A percentile compares a stretch with the other conserved stretches of the same genome.
phyloP scores from a whole-genome alignment of 2,797 vertebrate genomes.

The Falco cherrug region DNA sequence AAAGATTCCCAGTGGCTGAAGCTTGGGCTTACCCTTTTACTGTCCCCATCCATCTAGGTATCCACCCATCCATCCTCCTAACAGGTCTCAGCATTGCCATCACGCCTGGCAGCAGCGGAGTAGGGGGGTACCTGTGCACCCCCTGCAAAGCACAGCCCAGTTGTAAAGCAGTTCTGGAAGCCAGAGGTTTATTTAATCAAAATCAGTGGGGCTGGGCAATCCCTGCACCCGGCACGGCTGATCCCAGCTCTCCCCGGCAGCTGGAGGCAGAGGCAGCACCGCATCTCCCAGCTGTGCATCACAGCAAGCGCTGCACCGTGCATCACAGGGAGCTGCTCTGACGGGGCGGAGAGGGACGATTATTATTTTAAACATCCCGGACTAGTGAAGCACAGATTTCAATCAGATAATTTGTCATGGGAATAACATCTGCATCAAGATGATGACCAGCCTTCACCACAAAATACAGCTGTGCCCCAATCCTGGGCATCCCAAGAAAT shows the following conservation, averaged over 20 bases:
- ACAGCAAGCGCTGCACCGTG: neutral
- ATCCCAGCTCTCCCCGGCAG: neutral
- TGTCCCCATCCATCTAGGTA: neutral
- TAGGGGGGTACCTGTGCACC: neutral
- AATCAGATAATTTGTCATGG: neutral
- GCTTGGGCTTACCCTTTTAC: neutral
- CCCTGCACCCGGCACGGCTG: fast-evolving
- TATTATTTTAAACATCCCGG: neutral
- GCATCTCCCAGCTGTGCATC: neutral
- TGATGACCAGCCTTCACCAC: neutral
- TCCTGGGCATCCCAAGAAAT: neutral
- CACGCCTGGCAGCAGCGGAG: neutral
- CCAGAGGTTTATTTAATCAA: neutral
- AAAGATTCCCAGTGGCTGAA: neutral
- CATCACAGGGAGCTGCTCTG: neutral
- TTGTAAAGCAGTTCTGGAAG: neutral
- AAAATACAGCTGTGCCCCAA: neutral
- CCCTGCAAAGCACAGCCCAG: neutral
- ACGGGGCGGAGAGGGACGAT: neutral
- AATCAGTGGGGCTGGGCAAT: fast-evolving
- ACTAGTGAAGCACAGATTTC: neutral
- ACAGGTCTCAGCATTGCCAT: neutral
- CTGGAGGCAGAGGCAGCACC: neutral
- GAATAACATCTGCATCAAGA: neutral
- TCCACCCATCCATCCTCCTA: neutral